Evolutionary conservation across 1,140 invertebrate genomes (phyloP).

Genomic region (Marisa cornuarietis): DNA sequence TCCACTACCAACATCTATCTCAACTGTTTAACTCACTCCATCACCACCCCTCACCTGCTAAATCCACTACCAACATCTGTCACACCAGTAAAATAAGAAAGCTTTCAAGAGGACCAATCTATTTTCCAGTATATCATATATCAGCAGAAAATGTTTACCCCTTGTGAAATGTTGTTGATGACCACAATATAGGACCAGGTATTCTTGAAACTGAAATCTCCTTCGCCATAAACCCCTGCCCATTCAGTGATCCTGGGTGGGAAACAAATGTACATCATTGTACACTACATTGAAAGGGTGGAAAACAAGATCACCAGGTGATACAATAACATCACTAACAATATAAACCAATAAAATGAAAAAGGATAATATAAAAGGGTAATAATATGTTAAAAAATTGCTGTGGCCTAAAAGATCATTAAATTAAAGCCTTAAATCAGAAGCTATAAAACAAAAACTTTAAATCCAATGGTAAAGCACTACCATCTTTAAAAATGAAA

Average conservation of each 20-base stretch:
- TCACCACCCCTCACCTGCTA: no score
- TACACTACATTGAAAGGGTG: not conserved
- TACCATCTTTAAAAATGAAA: no score
- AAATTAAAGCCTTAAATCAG: no score
- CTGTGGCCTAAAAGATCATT: no score
- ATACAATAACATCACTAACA: not conserved
- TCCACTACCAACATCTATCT: no score
- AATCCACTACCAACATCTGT: no score
- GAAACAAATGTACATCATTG: no score
- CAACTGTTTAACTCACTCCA: no score
- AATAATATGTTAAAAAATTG: not conserved
- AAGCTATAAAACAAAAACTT: no score
- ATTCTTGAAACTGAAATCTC: conserved; percentile 81
- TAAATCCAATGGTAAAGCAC: no score
- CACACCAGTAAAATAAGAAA: no score
- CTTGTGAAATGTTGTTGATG: conserved; percentile 94
- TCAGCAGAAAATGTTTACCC: conserved; percentile 70
- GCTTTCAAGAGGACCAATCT: not conserved
- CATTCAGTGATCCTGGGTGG: conserved; percentile 82
- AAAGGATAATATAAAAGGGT: not conserved
- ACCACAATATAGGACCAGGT: conserved; percentile 92
- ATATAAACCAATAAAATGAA: not conserved
- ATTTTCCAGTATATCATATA: not conserved
- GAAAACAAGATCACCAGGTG: not conserved
- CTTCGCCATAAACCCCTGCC: conserved; percentile 87